These are phyloP conservation scores for Monoplex corrugatus DNA, from an alignment of 2,888 invertebrate species.

Conservation along the genomic window DNA sequence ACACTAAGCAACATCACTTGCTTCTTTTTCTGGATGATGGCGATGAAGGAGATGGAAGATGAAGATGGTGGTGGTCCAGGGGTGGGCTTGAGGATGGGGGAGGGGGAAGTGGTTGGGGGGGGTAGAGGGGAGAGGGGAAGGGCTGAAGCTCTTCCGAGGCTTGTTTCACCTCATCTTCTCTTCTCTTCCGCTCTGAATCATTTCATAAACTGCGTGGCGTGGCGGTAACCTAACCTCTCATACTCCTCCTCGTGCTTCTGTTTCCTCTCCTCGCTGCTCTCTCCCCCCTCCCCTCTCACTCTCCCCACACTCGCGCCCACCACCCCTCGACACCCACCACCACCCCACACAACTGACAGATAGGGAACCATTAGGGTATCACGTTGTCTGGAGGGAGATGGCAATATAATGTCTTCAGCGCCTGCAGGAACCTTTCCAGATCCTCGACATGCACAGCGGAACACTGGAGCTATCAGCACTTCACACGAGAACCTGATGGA, in stretches of 20 bases:
- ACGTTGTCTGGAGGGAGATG: not conserved
- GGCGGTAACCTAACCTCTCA: not conserved
- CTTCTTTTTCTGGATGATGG: too few species aligned
- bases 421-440: not conserved
- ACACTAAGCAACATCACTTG: too few species aligned
- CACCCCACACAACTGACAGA: not conserved
- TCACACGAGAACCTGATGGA: too few species aligned
- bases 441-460: not conserved
- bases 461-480: conserved; percentile 4
- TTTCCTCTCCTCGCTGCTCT: not conserved
- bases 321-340: not conserved
- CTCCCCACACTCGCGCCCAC: not conserved
- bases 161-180: not conserved
- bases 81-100: not conserved
- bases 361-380: conserved; percentile 10
- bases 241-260: not conserved
- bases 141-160: not conserved
- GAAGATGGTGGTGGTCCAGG: too few species aligned
- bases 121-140: not conserved
- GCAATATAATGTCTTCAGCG: conserved; percentile 21
- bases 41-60: too few species aligned
- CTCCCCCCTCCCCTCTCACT: not conserved
- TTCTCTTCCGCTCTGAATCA: not conserved
- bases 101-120: not conserved
- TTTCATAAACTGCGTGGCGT: not conserved